Evolutionary conservation across 92 coral and sea anemone species (phyloP), one percentile per base, ranked within the genome.

Genomic region (Galaxea fascicularis): DNA sequence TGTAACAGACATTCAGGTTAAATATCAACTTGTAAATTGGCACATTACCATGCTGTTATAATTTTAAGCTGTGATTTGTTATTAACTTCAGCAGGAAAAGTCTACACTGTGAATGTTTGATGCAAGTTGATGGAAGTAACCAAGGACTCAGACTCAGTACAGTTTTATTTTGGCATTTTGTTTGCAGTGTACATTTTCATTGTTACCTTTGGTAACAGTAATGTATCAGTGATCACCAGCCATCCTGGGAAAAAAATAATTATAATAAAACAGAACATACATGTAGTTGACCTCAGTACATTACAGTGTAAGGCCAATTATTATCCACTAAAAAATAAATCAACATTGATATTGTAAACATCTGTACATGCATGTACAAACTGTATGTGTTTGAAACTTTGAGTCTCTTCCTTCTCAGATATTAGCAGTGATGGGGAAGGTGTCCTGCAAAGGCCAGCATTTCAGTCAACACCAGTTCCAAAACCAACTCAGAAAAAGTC

Each of bases 1-100:
- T n/a, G n/a, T 16, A n/a, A 65, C 71, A 65, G 30, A 65, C 71
- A 65, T 65, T 20, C 71, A 65, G 71, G 60, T 54, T 12, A 54
- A 54, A 54, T 54, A 54, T 54, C 51, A 46, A 46, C 51, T 46
- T 46, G 51, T 46, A 12, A 46, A 46, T 6, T 46, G 51, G 51
- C 51, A 46, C 51, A 46, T 46, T 46, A 12, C 51, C 51, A 46
- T 46, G 51, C 51, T 46, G 51, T 46, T 6, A 46, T 46, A 5
- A 12, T 46, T 46, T 5, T 46, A 46, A 46, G 51, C 51, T 46
- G 7, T 46, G 51, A 5, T 54, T 54, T 54, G 60, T 54, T 54
- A 54, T 17, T 54, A n/a, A 54, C 60, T 11, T 54, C 60, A 54
- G 60, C 16, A 54, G 60, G 60, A 54, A 54, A 54, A 54, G n/a